A percentile compares a stretch with the other conserved stretches of the same genome.
These are phyloP conservation scores for Octomys mimax DNA, from an alignment of 2,797 vertebrate species.

Conservation along the genomic window DNA sequence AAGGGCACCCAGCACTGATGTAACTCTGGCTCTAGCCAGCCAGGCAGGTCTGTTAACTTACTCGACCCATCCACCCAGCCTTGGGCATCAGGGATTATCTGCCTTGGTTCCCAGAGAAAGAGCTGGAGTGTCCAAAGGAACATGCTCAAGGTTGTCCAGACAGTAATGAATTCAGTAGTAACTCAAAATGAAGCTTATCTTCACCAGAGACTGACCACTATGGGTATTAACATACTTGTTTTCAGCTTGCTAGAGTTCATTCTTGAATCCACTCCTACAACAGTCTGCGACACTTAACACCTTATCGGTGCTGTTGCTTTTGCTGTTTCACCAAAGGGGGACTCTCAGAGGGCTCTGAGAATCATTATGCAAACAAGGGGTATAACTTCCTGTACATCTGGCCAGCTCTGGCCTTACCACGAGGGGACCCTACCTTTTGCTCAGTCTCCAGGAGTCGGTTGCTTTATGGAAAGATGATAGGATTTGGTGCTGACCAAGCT, in stretches of 20 bases:
- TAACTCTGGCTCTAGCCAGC: not conserved
- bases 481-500: not conserved
- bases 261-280: not conserved
- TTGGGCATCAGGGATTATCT: not conserved
- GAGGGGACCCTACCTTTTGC: not conserved
- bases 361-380: not conserved
- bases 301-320: too few relatives aligned
- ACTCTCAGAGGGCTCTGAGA: not conserved
- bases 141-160: not conserved
- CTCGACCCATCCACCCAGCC: not conserved
- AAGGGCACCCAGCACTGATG: not conserved
- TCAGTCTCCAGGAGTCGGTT: not conserved
- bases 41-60: not conserved
- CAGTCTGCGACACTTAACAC: not conserved
- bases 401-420: not conserved
- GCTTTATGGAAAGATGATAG: not conserved
- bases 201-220: not conserved
- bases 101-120: not conserved
- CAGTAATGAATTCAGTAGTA: not conserved
- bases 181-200: not conserved
- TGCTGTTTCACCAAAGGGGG: not conserved
- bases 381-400: not conserved
- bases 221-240: rapidly evolving
- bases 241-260: not conserved
- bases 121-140: not conserved